phyloP scores from a whole-genome alignment of 2,113 vertebrate species.

The Corydoras maculifer region DNA sequence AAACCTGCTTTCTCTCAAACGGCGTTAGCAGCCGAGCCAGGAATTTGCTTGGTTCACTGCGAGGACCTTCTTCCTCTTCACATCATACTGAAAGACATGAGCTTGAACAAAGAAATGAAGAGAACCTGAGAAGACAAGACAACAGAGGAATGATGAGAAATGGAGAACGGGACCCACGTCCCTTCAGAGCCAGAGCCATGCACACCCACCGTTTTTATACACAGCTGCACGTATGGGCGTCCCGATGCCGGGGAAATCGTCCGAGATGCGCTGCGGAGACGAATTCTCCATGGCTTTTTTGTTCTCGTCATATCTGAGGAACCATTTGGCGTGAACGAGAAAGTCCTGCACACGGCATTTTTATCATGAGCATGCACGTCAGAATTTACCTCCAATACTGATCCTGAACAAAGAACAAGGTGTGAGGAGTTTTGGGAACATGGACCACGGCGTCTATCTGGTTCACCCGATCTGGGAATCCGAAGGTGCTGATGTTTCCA shows the following conservation, averaged over 20 bases:
- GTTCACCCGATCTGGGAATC: constrained; percentile 60
- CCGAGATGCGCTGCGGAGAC: constrained; percentile 59
- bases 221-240: constrained; percentile 59
- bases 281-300: constrained; percentile 58
- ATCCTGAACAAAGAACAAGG: constrained; percentile 64
- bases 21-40: constrained; percentile 64
- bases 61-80: constrained; percentile 49
- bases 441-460: constrained; percentile 64
- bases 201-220: constrained; percentile 56
- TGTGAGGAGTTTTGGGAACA: constrained; percentile 56
- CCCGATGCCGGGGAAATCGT: constrained; percentile 63
- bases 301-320: constrained; percentile 63
- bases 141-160: background rate
- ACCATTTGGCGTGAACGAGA: background rate
- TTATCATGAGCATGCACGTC: no score
- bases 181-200: background rate
- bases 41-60: constrained; percentile 59
- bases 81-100: constrained; percentile 59
- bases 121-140: constrained; percentile 50
- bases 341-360: background rate
- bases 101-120: constrained; percentile 65
- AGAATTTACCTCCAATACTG: constrained; percentile 65
- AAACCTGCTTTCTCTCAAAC: no score
- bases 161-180: no score
- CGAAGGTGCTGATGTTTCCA: constrained; percentile 58